Conservation (phyloP, 2,888 invertebrate species). For the Lagria hirta region DNA sequence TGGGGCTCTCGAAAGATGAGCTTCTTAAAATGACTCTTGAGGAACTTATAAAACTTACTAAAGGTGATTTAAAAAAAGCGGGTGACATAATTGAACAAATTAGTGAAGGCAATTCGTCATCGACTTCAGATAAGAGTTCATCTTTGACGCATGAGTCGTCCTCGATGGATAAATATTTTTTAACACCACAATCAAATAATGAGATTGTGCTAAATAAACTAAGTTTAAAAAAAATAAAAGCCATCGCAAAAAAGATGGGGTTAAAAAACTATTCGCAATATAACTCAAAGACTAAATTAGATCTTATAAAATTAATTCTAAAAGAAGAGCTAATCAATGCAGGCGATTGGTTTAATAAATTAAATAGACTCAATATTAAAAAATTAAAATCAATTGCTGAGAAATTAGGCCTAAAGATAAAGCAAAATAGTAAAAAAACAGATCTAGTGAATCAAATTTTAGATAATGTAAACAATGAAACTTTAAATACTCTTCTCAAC, state of each 20-base stretch:
- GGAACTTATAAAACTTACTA: constrained; percentile 11
- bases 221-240: constrained; percentile 12
- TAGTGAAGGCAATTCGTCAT: constrained; percentile 11
- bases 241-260: constrained; percentile 8
- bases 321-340: no score
- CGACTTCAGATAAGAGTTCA: no score
- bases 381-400: constrained; percentile 3
- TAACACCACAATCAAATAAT: constrained; percentile 14
- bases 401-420: constrained; percentile 6
- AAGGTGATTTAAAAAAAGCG: constrained; percentile 10
- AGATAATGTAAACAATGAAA: constrained; percentile 14
- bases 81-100: constrained; percentile 14
- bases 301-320: constrained; percentile 12
- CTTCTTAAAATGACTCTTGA: constrained; percentile 11
- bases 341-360: no score
- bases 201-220: constrained; percentile 10
- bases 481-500: constrained; percentile 11
- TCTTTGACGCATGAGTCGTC: constrained; percentile 10
- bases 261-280: constrained; percentile 9
- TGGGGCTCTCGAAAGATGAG: constrained; percentile 8
- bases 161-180: constrained; percentile 13
- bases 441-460: constrained; percentile 10
- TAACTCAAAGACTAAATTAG: constrained; percentile 10
- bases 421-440: no score
- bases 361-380: constrained; percentile 5